Base-by-base conservation (phyloP, 30 jellyfish, hydroid and myxozoan genomes). In the Chrysaora quinquecirrha region DNA sequence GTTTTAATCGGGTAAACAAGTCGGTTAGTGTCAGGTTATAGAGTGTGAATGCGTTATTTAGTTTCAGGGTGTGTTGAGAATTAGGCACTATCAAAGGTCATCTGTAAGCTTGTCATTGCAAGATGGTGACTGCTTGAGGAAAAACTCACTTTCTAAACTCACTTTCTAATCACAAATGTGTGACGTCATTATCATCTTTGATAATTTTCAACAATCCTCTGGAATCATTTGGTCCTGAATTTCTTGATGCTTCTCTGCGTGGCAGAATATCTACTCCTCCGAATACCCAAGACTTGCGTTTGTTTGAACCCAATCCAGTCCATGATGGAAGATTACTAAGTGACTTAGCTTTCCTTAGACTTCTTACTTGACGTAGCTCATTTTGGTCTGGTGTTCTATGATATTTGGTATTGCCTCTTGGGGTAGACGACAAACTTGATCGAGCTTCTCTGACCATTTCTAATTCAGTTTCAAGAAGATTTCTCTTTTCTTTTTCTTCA, bases 241-340 rank as follows among this genome's bases (percentile, higher is more conserved):
- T 47, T 29, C 63, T 79, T 16, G 74, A 48, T 10, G 66, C 82
- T 30, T 79, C 89, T 65, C 82, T 79, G 56, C 31, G 32, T 23
- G 89, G 89, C 47, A 79, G 48, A 19, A 79, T 62, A 48, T 64
- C 49, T n/a, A 79, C 82, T n/a, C 89, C 89, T 16, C 89, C 89
- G 64, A 79, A 79, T 4, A 79, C 76, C 89, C 89, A 79, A 10
- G 89, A n/a, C n/a, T 46, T 79, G 21, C 75, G 62, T 35, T 30
- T 79, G 22, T 43, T 43, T 9, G 58, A 43, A 43, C 16, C 58
- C 16, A 16, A 43, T 43, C 58, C 58, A 16, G 16, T 6, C 16
- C 16, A 16, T 43, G 58, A 6, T 43, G 58, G 58, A 9, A 43
- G 16, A 43, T 16, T 43, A 43, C 58, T 16, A 43, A 43, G 58